Percentiles rank a stretch among this genome's conserved stretches.
phyloP scores from a whole-genome alignment of 2,888 invertebrate genomes.

The Apodemia zela region DNA sequence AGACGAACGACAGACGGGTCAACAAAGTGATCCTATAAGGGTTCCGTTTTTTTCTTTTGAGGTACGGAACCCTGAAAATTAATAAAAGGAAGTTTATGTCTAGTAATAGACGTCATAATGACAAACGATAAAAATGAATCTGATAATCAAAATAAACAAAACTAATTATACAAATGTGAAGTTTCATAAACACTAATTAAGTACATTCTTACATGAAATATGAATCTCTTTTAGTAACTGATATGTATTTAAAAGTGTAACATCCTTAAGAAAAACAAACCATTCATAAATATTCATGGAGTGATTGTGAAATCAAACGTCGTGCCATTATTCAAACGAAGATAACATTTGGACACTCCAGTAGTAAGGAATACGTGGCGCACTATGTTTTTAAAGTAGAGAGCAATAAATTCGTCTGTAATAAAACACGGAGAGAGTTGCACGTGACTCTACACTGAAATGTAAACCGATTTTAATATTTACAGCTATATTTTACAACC shows the following conservation, averaged over 20 bases:
- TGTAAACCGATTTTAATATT: constrained; percentile 55
- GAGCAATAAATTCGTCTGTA: constrained; percentile 58
- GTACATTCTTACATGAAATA: too few relatives aligned
- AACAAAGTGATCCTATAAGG: too few relatives aligned
- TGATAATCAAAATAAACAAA: too few relatives aligned
- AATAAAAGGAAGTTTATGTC: too few relatives aligned
- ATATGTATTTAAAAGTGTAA: neutral
- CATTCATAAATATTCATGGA: constrained; percentile 32
- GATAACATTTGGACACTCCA: constrained; percentile 19
- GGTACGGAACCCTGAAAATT: too few relatives aligned
- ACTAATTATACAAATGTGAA: too few relatives aligned
- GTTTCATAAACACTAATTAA: too few relatives aligned
- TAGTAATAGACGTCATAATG: too few relatives aligned
- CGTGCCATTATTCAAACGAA: constrained; percentile 27
- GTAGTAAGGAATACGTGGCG: constrained; percentile 40
- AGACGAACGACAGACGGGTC: too few relatives aligned
- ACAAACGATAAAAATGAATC: too few relatives aligned
- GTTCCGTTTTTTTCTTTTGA: too few relatives aligned
- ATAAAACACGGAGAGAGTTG: constrained; percentile 54
- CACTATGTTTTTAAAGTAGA: constrained; percentile 50
- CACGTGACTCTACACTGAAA: constrained; percentile 53
- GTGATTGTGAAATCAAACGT: constrained; percentile 34
- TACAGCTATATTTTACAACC: constrained; percentile 54
- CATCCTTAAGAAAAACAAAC: constrained; percentile 16
- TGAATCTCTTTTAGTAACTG: too few relatives aligned